Base-by-base conservation (phyloP, 2,113 vertebrate genomes). In the Caretta caretta region DNA sequence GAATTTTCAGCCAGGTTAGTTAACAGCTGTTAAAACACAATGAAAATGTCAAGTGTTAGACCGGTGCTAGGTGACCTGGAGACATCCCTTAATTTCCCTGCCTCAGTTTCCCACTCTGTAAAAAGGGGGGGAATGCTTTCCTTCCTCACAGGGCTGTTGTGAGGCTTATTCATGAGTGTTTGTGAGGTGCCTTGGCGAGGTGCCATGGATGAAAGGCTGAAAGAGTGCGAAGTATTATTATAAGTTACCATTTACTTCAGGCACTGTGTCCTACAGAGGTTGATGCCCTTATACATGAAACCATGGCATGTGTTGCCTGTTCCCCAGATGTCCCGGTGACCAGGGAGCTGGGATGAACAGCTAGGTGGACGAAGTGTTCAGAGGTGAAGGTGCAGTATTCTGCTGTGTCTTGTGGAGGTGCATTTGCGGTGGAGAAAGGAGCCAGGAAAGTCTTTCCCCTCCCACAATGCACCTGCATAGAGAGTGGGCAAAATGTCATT, bases 31-130 rank as follows among this genome's bases (percentile, higher is more conserved):
- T 25, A 13, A 78, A 78, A 78, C 22, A 24, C 85, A 1, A 0
- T 80, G 10, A 62, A 62, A 69, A 83, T 85, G 42, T 3, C 1
- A 1, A 1, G 3, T 69, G 84, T n/a, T 91, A 81, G 75, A 50
- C 0, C 31, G 83, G 48, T 79, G 72, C 22, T 0, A 0, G 62
- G 84, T 75, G 35, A 76, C 20, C 87, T 0, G 0, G 14, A 54
- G 53, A 2, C 48, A 48, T 78, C 75, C 48, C 42, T 78, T 10
- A 65, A 48, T 0, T 3, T 9, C 13, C 10, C 20, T 4, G 5
- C 51, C 31, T 87, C 16, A 0, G 35, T 82, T 87, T 82, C 46
- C 76, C 38, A 14, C 16, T 78, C 65, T 75, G 35, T 65, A 59
- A 56, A 59, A 20, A 2, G 50, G 72, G 17, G 17, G 35, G 24